Percentiles rank a stretch among this genome's conserved stretches.
Evolutionary conservation across 2,888 invertebrate species (phyloP).

Genomic region (Deroplatys truncata): DNA sequence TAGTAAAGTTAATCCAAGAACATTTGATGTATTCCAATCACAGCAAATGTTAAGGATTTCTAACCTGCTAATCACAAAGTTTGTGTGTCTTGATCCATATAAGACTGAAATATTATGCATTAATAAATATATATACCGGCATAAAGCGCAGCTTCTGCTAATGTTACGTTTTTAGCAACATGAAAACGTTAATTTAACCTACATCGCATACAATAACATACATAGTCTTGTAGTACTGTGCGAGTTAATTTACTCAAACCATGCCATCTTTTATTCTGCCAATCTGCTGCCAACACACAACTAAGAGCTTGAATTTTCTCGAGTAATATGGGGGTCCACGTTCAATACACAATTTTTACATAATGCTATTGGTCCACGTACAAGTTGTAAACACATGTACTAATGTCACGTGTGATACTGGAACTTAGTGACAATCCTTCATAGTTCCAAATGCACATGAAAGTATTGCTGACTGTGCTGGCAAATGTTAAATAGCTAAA

Average conservation of each 20-base stretch:
- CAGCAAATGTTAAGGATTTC: neutral
- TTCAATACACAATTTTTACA: neutral
- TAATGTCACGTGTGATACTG: neutral
- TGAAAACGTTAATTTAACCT: neutral
- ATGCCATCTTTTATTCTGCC: neutral
- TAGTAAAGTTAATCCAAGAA: neutral
- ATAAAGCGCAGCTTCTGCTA: neutral
- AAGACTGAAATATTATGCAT: neutral
- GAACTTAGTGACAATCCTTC: neutral
- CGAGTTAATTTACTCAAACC: neutral
- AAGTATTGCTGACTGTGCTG: too few species aligned
- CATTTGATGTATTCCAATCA: neutral
- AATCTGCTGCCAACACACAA: neutral
- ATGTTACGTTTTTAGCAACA: neutral
- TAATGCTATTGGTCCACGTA: neutral
- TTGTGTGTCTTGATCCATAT: neutral
- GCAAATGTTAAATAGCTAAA: too few species aligned
- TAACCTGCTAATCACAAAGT: neutral
- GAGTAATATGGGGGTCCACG: neutral
- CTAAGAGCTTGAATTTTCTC: neutral
- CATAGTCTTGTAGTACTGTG: neutral
- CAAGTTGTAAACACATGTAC: neutral
- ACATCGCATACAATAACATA: neutral
- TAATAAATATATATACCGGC: neutral
- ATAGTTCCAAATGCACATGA: too few species aligned